Evolutionary conservation across 1,140 invertebrate species (phyloP), one percentile per base, ranked within the genome.

Genomic region (Rhizoglyphus robini): DNA sequence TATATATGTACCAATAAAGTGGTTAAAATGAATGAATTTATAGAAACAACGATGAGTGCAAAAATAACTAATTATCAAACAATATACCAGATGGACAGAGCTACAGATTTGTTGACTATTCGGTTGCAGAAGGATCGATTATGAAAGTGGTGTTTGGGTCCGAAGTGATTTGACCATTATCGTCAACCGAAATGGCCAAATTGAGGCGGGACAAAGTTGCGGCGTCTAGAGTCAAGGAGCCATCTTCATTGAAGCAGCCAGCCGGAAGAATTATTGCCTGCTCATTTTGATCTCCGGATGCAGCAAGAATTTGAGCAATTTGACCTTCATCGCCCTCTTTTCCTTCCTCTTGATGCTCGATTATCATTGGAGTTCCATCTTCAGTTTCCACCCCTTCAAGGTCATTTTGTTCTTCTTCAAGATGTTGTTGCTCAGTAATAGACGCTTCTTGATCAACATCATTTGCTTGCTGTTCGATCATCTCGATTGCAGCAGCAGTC

Each of bases 231-330:
- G 32, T 61, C 23, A 61, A 41, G 23, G 59, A 64, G 3, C 63
- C 63, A 30, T 64, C 63, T 51, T 49, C 63, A 29, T 64, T 64
- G 29, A 57, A 49, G 51, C 63, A 57, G 15, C 46, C 27, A 23
- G 59, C 31, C 30, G 59, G 59, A 23, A 61, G 46, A 1, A 61
- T 29, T 27, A 61, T 61, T 1, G 59, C 27, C 23, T 61, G 59
- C 1, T 34, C 30, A 38, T n/a, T 18, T 38, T 18, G 31, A 61
- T 36, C 31, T 15, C 23, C 36, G 4, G 57, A 59, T 2, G 23
- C 49, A 30, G 30, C 23, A 46, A 51, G 23, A 13, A 20, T 13
- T 11, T 51, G 48, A 25, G 23, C 29, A 2, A 23, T 11, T 27
- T 51, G 48, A 51, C 23, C 48, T 25, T 20, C 47, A 49, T 51